Evolutionary conservation across 2,113 vertebrate species (phyloP).

Genomic region (Aythya baeri): DNA sequence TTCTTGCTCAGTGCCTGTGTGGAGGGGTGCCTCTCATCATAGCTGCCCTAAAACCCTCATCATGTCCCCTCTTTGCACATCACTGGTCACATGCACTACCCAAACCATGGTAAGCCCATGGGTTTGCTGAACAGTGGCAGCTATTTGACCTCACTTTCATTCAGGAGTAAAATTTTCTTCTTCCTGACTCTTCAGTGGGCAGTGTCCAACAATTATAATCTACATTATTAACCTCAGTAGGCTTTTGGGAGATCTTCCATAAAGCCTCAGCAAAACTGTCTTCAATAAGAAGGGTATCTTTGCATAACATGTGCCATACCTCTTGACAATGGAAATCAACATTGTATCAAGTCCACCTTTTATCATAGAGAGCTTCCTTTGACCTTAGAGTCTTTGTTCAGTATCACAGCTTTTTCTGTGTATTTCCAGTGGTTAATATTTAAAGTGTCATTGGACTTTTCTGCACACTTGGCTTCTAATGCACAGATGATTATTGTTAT

Average conservation of each 20-base stretch:
- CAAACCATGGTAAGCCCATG: fast-evolving
- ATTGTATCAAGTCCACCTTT: background rate
- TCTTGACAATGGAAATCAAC: background rate
- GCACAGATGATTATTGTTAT: background rate
- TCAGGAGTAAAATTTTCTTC: background rate
- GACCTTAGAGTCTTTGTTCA: background rate
- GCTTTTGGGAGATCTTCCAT: background rate
- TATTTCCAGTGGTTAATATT: background rate
- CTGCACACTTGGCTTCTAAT: background rate
- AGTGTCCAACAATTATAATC: background rate
- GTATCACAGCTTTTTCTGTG: background rate
- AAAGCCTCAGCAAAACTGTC: background rate
- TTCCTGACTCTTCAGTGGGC: background rate
- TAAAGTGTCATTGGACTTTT: background rate
- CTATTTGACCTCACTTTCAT: background rate
- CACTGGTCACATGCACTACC: background rate
- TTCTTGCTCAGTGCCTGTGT: background rate
- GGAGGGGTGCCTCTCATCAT: background rate
- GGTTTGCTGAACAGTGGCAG: background rate
- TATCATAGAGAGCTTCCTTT: background rate
- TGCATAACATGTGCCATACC: background rate
- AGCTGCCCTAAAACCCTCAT: fast-evolving
- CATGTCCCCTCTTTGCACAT: background rate
- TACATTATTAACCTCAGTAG: background rate
- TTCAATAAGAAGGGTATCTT: background rate